These are phyloP conservation scores for Crypturellus tataupa DNA, from an alignment of 2,797 vertebrate species.

Conservation along the genomic window DNA sequence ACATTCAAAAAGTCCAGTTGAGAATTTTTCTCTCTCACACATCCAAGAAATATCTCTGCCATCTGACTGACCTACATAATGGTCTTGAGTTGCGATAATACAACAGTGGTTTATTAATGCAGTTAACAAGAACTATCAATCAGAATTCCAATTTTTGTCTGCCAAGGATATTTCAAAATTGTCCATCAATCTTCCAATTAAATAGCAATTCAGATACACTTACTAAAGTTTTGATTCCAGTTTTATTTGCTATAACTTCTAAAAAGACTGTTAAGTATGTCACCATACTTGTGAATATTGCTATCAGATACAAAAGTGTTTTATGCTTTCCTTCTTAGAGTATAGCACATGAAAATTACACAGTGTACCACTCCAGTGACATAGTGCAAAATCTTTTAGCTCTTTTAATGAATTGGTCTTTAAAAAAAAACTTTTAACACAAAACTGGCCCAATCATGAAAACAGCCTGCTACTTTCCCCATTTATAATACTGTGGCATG, in stretches of 20 bases:
- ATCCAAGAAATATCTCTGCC: neutral
- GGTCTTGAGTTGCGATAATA: neutral
- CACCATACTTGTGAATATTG: neutral
- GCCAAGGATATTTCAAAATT: neutral
- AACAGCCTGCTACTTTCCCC: neutral
- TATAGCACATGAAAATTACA: neutral
- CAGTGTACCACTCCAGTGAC: neutral
- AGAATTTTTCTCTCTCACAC: neutral
- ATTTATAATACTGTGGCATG: rapidly evolving
- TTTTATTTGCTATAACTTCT: neutral
- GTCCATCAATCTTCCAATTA: neutral
- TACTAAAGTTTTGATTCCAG: neutral
- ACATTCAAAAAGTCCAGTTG: neutral
- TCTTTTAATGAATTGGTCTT: neutral
- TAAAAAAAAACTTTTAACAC: neutral
- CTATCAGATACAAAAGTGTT: neutral
- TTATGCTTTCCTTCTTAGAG: neutral
- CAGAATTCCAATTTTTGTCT: neutral
- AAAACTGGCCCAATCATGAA: rapidly evolving
- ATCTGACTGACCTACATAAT: neutral
- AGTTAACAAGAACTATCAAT: neutral
- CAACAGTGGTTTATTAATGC: neutral
- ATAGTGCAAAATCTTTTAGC: neutral
- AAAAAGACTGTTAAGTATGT: neutral
- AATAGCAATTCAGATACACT: neutral